Evolutionary conservation across 2,113 vertebrate genomes (phyloP), one percentile per base, ranked within the genome.

Genomic region (Corythornis vintsioides): DNA sequence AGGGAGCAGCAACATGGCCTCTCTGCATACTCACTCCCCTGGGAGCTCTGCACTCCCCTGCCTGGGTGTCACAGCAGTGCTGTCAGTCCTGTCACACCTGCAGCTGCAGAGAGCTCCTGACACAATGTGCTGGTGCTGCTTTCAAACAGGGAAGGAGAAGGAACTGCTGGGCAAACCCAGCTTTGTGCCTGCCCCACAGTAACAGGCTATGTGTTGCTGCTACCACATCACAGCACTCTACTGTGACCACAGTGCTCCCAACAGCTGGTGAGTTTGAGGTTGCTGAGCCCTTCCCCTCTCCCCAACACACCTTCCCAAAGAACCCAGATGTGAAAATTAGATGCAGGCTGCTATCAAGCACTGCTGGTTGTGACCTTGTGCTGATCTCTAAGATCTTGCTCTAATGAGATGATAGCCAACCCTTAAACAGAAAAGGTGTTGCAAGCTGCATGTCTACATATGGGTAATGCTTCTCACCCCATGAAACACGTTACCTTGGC

Each of bases 401-500:
- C 50, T 84, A 56, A 69, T 19, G 29, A 87, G 50, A 45, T 47
- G 65, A 21, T 20, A n/a, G 57, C 14, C 45, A 89, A 52, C 20
- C 61, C 57, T 48, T 15, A 53, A 65, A 55, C 15, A 88, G 69
- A 50, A 18, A 40, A 75, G 52, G 75, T 76, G 67, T 1, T 65
- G 61, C 75, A 78, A 72, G 57, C 14, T 87, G 43, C 13, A 33
- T 26, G 57, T 18, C 25, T 35, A 29, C 28, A 29, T 15, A 42
- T 0, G 3, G 75, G 69, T 59, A 70, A n/a, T 3, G 40, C 8
- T 74, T 53, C 71, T 66, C 43, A 43, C 70, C 24, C 45, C 57
- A 60, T 4, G 26, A 47, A 60, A 35, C 43, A 52, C 66, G 72
- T 97, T 92, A 98, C 97, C 97, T 42, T 96, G 86, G 89, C 94